A percentile compares a stretch with the other conserved stretches of the same genome.
phyloP scores from a whole-genome alignment of 2,797 vertebrate species.

The Myotis daubentonii region DNA sequence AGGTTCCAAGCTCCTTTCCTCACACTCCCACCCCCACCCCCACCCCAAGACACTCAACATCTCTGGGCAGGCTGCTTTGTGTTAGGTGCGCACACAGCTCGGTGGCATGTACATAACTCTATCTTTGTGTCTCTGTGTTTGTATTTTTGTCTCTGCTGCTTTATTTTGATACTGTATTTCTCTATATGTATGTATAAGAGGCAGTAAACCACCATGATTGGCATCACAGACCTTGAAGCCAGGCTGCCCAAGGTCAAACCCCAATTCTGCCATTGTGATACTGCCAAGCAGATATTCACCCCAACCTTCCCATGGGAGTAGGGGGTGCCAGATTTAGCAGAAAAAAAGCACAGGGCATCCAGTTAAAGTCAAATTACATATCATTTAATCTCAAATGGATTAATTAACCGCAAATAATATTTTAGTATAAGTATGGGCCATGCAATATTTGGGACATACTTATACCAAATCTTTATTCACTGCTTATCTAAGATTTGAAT shows the following conservation, averaged over 20 bases:
- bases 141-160: not conserved
- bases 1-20: not conserved
- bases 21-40: too few relatives aligned
- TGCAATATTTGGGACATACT: not conserved
- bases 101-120: rapidly evolving
- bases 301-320: rapidly evolving
- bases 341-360: not conserved
- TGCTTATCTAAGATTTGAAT: slow-evolving; percentile 36
- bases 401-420: not conserved
- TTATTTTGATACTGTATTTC: not conserved
- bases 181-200: not conserved
- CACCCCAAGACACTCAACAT: not conserved
- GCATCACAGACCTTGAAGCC: not conserved
- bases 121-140: not conserved
- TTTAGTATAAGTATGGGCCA: not conserved
- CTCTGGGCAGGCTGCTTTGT: not conserved
- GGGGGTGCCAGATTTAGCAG: not conserved
- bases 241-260: not conserved
- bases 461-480: not conserved
- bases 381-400: not conserved
- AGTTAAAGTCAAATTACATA: not conserved
- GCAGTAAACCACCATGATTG: not conserved
- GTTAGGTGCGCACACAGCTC: rapidly evolving
- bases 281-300: not conserved
- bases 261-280: not conserved